Evolutionary conservation across 2,113 vertebrate genomes (phyloP), one percentile per base, ranked within the genome.

Genomic region (Acinonyx jubatus): DNA sequence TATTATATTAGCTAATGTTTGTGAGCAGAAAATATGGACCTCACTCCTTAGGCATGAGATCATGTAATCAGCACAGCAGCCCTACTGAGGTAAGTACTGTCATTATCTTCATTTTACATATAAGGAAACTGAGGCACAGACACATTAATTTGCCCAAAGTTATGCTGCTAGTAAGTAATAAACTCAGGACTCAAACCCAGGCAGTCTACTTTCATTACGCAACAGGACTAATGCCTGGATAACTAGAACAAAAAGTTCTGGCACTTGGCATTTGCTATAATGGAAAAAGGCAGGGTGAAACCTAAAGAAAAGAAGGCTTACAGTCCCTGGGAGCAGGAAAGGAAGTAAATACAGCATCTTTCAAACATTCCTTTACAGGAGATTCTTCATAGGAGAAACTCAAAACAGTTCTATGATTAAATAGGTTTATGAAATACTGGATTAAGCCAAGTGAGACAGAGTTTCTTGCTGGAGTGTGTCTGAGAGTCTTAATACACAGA

Each of bases 281-380:
- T 84, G 16, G 29, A 84, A 84, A 71, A 45, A 92, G 15, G 3
- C 29, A 52, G 27, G 4, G 48, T 85, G 76, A 76, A 68, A 57
- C 33, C 36, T 48, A 95, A 97, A 69, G 45, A 23, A 82, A 78
- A 66, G 18, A 57, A 89, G 38, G 18, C 13, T 65, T 65, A 76
- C 4, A 52, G n/a, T 76, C 33, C 31, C 6, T 79, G 18, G 12
- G 92, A 41, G 3, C 3, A 3, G n/a, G 3, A 33, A 81, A 74
- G 36, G 33, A 48, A 94, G 29, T 31, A 83, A 95, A 33, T 71
- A 8, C 11, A 96, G 50, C 63, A 95, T 86, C 87, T 86, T 61
- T 96, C 76, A 86, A 92, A 97, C 5, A 19, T 29, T 93, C 94
- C 80, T 87, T 93, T 61, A 87, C 7, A 94, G 85, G 23, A 52